Conservation (phyloP, 2,113 vertebrate species). For the Aptenodytes patagonicus region DNA sequence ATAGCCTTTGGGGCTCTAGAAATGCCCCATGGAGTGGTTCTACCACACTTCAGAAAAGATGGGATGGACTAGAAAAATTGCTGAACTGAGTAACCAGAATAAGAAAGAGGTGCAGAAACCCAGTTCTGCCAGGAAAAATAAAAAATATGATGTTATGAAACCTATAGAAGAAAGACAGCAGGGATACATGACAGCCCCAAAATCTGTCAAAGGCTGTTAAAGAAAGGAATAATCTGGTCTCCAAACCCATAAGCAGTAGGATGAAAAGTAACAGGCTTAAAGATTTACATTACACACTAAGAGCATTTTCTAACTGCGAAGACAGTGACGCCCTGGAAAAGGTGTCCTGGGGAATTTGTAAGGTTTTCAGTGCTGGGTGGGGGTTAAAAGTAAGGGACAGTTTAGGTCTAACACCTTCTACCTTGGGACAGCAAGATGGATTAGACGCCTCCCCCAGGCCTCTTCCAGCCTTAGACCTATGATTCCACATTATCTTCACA, state of each 20-base stretch:
- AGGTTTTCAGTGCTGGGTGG: neutral
- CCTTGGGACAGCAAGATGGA: neutral
- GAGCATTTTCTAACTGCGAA: constrained; percentile 27
- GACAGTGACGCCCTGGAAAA: neutral
- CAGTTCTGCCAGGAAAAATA: constrained; percentile 27
- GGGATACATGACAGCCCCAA: neutral
- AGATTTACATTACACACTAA: constrained; percentile 25
- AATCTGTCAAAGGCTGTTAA: constrained; percentile 13
- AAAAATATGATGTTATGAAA: neutral
- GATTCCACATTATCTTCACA: neutral
- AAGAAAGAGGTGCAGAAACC: neutral
- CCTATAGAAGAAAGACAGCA: neutral
- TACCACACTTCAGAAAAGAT: neutral
- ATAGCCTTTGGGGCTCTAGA: neutral
- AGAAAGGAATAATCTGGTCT: constrained; percentile 43
- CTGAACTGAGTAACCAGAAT: neutral
- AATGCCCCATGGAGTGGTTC: neutral
- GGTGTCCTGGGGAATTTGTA: neutral
- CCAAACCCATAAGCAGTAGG: neutral
- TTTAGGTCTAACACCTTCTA: neutral
- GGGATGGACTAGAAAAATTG: neutral
- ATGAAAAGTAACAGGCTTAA: constrained; percentile 47
- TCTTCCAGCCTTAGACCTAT: neutral
- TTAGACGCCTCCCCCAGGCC: neutral
- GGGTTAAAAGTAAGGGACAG: neutral